Evolutionary conservation across 2,888 invertebrate species (phyloP).

Genomic region (Subacronicta megacephala): DNA sequence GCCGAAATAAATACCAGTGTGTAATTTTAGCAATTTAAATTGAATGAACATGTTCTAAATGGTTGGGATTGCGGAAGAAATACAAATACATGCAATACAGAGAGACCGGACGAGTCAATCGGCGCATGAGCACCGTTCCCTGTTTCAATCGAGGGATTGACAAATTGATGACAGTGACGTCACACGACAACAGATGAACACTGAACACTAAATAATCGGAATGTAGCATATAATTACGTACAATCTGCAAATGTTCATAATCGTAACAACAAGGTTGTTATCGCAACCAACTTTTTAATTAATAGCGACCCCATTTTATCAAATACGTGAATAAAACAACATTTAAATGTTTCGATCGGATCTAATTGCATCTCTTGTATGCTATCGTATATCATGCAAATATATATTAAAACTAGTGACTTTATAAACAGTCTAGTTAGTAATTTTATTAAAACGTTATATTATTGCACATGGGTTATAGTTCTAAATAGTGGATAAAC

Average conservation of each 20-base stretch:
- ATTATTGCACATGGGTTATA: conserved; percentile 19
- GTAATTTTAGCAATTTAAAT: neutral
- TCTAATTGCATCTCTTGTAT: conserved; percentile 34
- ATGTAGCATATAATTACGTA: conserved; percentile 40
- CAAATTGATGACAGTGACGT: conserved; percentile 65
- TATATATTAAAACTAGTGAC: conserved; percentile 11
- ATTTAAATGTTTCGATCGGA: conserved; percentile 40
- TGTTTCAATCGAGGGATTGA: conserved; percentile 73
- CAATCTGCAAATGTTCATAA: conserved; percentile 33
- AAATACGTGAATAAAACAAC: conserved; percentile 47
- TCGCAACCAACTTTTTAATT: conserved; percentile 47
- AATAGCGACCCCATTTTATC: conserved; percentile 50
- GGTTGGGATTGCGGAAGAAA: conserved; percentile 80
- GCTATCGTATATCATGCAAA: conserved; percentile 29
- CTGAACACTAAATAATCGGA: conserved; percentile 52
- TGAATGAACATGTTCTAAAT: conserved; percentile 29
- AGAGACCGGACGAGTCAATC: conserved; percentile 86
- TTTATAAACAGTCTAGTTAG: conserved; percentile 29
- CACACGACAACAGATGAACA: conserved; percentile 51
- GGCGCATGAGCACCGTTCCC: conserved; percentile 77
- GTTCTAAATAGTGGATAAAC: conserved; percentile 30
- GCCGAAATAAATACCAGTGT: too few species aligned
- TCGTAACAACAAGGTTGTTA: conserved; percentile 45
- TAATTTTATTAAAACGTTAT: conserved; percentile 20
- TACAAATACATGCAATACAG: conserved; percentile 66